Percentiles rank a stretch among this genome's conserved stretches.
Evolutionary conservation across 2,113 vertebrate genomes (phyloP).

Genomic region (Halichoerus grypus): DNA sequence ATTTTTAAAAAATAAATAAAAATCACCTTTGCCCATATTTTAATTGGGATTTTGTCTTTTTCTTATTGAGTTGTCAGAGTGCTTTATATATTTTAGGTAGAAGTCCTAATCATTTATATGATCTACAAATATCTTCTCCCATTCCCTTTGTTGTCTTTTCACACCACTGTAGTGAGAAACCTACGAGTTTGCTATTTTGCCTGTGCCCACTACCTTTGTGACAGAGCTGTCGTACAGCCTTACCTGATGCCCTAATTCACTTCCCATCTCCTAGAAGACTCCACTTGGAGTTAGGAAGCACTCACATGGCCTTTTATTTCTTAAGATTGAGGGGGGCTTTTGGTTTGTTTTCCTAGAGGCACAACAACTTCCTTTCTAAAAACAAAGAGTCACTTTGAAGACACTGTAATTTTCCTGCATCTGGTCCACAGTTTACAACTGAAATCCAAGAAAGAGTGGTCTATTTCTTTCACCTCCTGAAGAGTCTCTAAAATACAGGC

Average conservation of each 20-base stretch:
- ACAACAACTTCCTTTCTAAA: slow-evolving; percentile 1
- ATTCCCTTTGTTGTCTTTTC: not conserved
- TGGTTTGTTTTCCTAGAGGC: not conserved
- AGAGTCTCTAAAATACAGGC: not conserved
- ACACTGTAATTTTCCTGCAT: not conserved
- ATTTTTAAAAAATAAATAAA: not conserved
- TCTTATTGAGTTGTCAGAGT: not conserved
- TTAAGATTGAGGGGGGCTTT: not conserved
- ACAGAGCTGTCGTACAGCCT: rapidly evolving
- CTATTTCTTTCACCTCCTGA: not conserved
- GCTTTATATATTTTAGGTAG: not conserved
- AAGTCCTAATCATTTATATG: not conserved
- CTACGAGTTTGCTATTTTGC: not conserved
- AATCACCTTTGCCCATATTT: not conserved
- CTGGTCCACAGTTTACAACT: not conserved
- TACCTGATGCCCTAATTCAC: not conserved
- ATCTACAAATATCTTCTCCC: not conserved
- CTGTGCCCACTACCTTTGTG: not conserved
- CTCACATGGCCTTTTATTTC: not conserved
- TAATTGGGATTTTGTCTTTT: not conserved
- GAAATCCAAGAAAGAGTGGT: not conserved
- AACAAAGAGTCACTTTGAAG: not conserved
- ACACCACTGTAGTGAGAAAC: not conserved
- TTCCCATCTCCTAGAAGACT: not conserved
- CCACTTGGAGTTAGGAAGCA: not conserved